Conservation (phyloP, 1,140 invertebrate species). For the Bathynomus jamesi region DNA sequence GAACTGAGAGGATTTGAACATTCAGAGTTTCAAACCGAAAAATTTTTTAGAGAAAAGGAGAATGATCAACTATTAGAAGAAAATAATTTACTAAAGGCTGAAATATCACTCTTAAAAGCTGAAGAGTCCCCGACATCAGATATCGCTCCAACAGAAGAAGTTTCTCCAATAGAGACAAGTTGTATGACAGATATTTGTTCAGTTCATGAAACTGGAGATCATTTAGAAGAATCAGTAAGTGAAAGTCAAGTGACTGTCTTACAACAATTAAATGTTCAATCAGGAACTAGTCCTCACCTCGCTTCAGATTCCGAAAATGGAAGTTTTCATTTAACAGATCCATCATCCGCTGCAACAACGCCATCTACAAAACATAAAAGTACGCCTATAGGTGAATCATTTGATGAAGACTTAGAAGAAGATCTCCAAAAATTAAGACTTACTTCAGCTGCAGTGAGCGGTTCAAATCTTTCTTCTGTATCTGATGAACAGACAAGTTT, state of each 20-base stretch:
- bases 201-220: conserved; percentile 25
- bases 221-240: conserved; percentile 33
- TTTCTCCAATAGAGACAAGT: conserved; percentile 11
- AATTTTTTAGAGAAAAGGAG: conserved; percentile 23
- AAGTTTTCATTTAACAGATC: conserved; percentile 27
- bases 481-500: conserved; percentile 28
- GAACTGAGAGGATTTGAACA: conserved; percentile 27
- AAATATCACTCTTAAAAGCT: too few species aligned
- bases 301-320: conserved; percentile 36
- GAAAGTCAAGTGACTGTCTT: conserved; percentile 36
- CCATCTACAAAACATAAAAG: conserved; percentile 27
- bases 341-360: conserved; percentile 30
- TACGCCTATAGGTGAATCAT: conserved; percentile 19
- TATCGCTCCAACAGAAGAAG: conserved; percentile 4
- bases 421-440: conserved; percentile 21
- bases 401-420: conserved; percentile 36
- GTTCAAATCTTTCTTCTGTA: conserved; percentile 30
- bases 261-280: conserved; percentile 11
- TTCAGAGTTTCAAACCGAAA: conserved; percentile 23
- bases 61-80: conserved; percentile 8
- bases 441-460: conserved; percentile 18
- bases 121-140: conserved; percentile 2
- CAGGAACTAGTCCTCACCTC: conserved; percentile 21
- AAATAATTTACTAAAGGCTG: conserved; percentile 42
- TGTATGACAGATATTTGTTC: neutral